These are phyloP conservation scores for Acropora tenuis DNA, from an alignment of 64 coral and sea anemone species.

Conservation along the genomic window DNA sequence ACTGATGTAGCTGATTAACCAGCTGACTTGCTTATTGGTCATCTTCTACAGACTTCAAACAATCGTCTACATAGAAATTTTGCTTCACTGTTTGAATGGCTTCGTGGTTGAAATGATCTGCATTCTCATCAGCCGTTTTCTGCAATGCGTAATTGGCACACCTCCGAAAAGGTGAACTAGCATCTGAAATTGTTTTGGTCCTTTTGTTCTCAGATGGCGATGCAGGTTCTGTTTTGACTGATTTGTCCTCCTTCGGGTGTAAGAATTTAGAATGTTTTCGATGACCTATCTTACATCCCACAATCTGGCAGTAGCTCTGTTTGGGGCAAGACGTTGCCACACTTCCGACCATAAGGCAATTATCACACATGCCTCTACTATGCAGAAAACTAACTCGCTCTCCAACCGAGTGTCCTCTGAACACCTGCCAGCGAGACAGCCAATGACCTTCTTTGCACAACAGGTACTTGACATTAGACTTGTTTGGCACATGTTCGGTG, in stretches of 20 bases:
- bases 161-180: conserved; percentile 8
- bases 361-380: conserved; percentile 35
- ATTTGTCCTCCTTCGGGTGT: too few relatives aligned
- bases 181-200: conserved; percentile 30
- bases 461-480: conserved; percentile 7
- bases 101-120: conserved; percentile 39
- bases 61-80: too few relatives aligned
- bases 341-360: conserved; percentile 25
- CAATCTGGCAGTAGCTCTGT: conserved; percentile 14
- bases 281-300: too few relatives aligned
- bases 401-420: conserved; percentile 37
- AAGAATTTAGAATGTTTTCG: too few relatives aligned
- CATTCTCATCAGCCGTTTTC: conserved; percentile 35
- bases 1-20: not conserved
- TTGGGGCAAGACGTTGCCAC: conserved; percentile 39
- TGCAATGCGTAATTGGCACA: conserved; percentile 27
- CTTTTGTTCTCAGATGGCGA: not conserved
- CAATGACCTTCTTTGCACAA: conserved; percentile 30
- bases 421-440: conserved; percentile 36
- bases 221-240: too few relatives aligned
- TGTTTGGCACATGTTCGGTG: not conserved
- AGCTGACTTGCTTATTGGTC: too few relatives aligned
- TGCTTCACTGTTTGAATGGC: not conserved
- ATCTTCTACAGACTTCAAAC: too few relatives aligned
- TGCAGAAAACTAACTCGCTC: conserved; percentile 15